Evolutionary conservation across 2,888 invertebrate species (phyloP), one percentile per base, ranked within the genome.

Genomic region (Smittia sp.): DNA sequence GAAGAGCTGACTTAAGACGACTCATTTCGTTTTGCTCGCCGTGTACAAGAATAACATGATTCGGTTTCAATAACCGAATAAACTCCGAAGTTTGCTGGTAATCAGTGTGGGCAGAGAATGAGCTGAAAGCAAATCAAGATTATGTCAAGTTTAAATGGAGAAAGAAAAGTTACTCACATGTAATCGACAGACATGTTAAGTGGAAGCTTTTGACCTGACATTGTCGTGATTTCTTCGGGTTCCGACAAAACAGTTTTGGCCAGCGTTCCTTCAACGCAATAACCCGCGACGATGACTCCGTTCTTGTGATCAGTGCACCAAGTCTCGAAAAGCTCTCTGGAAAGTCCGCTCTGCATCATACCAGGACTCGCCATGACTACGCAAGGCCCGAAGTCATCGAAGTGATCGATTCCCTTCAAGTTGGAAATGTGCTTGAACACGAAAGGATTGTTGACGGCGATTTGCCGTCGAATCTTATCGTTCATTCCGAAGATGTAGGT

Each of bases 401-500:
- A 99, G 83, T 99, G 98, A 81, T 99, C 99, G 79, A 99, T 98
- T 58, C 98, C 95, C 90, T 94, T 96, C 1, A 96, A 82, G 81
- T 96, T 96, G 1, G 94, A 94, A 76, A 99, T 98, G 81, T 99
- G 98, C 76, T 96, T 90, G 84, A 99, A 99, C 1, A 98, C 94
- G 84, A 99, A 99, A 0, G 99, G 99, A 85, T 99, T 99, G 81
- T 95, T 97, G 76, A 98, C 91, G 0, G 97, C 95, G 79, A 99
- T 98, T 84, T 98, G 98, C 1, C 96, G 84, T 13, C 93, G 88
- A 77, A 99, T 99, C 80, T 91, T 90, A 79, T 98, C 97, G 83
- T 99, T 99, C 99, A 99, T 99, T 0, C 98, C 98, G 83, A 98
- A 98, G 1, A 99, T 92, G 82, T 98, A 99, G 0, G 99, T 99